These are phyloP conservation scores for Progne subis DNA, from an alignment of 2,113 vertebrate species.

Conservation along the genomic window DNA sequence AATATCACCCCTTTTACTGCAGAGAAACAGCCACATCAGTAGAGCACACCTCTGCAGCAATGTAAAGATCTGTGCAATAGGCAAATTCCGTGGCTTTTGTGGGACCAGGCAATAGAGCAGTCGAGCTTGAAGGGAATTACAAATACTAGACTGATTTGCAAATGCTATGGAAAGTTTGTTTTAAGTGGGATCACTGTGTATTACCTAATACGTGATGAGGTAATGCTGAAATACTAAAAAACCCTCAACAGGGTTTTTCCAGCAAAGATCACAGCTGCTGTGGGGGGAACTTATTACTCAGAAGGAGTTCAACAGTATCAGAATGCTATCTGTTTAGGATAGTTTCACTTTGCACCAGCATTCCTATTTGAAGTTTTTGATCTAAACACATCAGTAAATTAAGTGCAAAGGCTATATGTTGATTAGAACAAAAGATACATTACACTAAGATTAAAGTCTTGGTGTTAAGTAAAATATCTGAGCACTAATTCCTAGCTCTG, in stretches of 20 bases:
- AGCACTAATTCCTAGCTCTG: slow-evolving; percentile 48
- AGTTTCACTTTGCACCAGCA: background rate
- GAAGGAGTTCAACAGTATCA: background rate
- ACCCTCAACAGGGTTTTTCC: background rate
- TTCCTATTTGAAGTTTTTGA: background rate
- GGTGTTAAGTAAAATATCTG: slow-evolving; percentile 49
- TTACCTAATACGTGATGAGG: slow-evolving; percentile 34
- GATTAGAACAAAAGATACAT: slow-evolving; percentile 34
- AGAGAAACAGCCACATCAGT: fast-evolving
- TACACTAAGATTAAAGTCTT: slow-evolving; percentile 23
- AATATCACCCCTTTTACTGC: background rate
- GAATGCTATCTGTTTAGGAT: background rate
- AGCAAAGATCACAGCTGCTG: background rate
- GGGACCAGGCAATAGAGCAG: background rate
- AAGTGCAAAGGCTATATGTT: background rate
- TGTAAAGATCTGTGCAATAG: fast-evolving
- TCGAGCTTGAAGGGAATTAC: background rate
- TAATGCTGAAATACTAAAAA: slow-evolving; percentile 26
- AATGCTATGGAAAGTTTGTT: background rate
- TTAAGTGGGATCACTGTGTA: background rate
- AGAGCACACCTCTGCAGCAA: fast-evolving
- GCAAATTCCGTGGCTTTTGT: background rate
- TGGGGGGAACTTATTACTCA: background rate
- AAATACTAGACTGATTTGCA: background rate
- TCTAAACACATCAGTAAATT: slow-evolving; percentile 29